A percentile compares a stretch with the other conserved stretches of the same genome.
These are phyloP conservation scores for Spondyliosoma cantharus DNA, from an alignment of 2,797 vertebrate species.

Conservation along the genomic window DNA sequence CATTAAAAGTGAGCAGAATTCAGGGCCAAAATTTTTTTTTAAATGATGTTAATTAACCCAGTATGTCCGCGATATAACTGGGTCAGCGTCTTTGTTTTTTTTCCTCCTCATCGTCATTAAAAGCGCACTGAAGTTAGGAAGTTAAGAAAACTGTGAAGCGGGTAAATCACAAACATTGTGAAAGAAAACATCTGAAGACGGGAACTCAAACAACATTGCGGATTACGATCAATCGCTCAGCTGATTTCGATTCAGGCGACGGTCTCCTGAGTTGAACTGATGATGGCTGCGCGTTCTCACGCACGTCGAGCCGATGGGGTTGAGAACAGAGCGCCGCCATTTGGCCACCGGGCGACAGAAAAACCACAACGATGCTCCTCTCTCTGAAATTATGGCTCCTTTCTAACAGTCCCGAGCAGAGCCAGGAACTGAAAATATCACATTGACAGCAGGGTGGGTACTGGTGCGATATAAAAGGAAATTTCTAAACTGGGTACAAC, in stretches of 20 bases:
- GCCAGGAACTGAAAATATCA: constrained; percentile 50
- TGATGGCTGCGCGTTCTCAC: not conserved
- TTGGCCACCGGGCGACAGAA: constrained; percentile 30
- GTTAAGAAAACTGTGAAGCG: not conserved
- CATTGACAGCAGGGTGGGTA: constrained; percentile 66
- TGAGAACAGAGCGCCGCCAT: constrained; percentile 17
- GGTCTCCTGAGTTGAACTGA: not conserved
- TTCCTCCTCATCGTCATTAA: not conserved
- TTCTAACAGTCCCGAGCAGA: constrained; percentile 42
- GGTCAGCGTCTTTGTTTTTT: not conserved
- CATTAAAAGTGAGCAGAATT: constrained; percentile 62
- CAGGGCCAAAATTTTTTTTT: constrained; percentile 32
- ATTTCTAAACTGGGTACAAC: constrained; percentile 66
- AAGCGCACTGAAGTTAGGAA: not conserved
- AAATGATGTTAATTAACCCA: constrained; percentile 33
- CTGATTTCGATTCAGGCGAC: not conserved
- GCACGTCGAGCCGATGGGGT: not conserved
- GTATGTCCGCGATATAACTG: not conserved
- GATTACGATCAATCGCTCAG: not conserved
- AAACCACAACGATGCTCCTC: constrained; percentile 39
- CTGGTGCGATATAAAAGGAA: constrained; percentile 61
- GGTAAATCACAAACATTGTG: not conserved
- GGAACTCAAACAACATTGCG: not conserved
- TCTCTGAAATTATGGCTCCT: constrained; percentile 29
- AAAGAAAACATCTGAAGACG: not conserved